phyloP scores from a whole-genome alignment of 2,113 vertebrate genomes.

The Cheirogaleus medius region DNA sequence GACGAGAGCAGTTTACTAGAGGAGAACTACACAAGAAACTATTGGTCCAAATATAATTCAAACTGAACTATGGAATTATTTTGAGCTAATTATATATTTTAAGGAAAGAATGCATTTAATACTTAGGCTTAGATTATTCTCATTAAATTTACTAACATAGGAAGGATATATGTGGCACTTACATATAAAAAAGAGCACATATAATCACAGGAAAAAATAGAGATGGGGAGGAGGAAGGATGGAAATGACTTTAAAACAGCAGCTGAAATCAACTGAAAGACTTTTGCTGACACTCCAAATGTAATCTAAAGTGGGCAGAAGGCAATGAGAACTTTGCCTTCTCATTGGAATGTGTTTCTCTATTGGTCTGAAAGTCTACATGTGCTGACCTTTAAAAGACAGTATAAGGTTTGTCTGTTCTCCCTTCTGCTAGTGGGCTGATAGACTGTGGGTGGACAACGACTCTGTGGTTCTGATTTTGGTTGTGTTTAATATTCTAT shows the following conservation, averaged over 20 bases:
- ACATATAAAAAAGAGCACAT: not conserved
- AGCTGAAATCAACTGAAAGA: slow-evolving; percentile 55
- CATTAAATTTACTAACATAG: not conserved
- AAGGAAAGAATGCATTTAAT: not conserved
- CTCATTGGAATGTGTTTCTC: slow-evolving; percentile 61
- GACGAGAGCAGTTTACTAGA: not conserved
- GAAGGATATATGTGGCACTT: not conserved
- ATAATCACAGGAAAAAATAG: not conserved
- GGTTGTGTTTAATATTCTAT: slow-evolving; percentile 25
- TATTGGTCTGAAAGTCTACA: not conserved
- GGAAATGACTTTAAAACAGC: not conserved
- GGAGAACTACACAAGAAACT: not conserved
- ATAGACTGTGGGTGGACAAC: not conserved
- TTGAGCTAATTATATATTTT: not conserved
- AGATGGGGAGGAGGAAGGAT: not conserved
- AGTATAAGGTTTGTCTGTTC: slow-evolving; percentile 49
- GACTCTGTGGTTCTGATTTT: not conserved
- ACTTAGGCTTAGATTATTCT: not conserved
- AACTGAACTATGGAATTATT: not conserved
- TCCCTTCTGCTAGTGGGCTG: slow-evolving; percentile 45
- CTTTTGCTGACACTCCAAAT: slow-evolving; percentile 67
- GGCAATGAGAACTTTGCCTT: slow-evolving; percentile 42
- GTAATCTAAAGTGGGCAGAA: slow-evolving; percentile 61
- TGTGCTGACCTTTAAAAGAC: slow-evolving; percentile 69
- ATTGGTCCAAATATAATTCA: not conserved